These are phyloP conservation scores for Desoria tigrina DNA, from an alignment of 2,888 invertebrate species.

Conservation along the genomic window DNA sequence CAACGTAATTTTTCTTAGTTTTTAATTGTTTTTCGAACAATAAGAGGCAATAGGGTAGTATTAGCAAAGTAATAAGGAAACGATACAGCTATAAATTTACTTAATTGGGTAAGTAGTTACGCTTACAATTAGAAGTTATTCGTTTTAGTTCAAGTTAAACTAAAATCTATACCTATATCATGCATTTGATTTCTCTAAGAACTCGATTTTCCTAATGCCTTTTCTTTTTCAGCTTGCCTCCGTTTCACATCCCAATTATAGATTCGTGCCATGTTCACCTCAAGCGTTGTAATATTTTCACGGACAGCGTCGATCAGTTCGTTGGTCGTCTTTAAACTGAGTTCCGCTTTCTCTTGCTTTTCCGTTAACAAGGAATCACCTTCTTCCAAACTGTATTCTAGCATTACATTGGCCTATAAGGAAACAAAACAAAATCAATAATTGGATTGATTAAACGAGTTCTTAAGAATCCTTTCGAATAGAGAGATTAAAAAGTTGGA, in stretches of 20 bases:
- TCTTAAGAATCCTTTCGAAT: background rate
- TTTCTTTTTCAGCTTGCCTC: slow-evolving; percentile 70
- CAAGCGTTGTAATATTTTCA: slow-evolving; percentile 96
- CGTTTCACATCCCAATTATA: slow-evolving; percentile 98
- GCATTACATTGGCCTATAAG: slow-evolving; percentile 82
- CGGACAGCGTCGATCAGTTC: slow-evolving; percentile 60
- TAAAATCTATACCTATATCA: too few species aligned
- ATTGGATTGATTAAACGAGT: background rate
- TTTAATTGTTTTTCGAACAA: too few species aligned
- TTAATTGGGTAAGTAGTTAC: too few species aligned
- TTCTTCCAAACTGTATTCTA: slow-evolving; percentile 90
- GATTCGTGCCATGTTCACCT: slow-evolving; percentile 98
- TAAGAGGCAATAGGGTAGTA: too few species aligned
- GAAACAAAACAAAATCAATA: background rate
- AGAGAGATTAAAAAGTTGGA: background rate
- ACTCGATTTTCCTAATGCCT: slow-evolving; percentile 10
- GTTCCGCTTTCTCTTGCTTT: slow-evolving; percentile 48
- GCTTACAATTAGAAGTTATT: too few species aligned
- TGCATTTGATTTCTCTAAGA: too few species aligned
- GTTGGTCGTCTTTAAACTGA: slow-evolving; percentile 45
- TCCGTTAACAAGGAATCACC: slow-evolving; percentile 80
- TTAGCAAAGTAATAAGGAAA: too few species aligned
- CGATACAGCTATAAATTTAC: too few species aligned
- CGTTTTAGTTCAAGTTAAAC: too few species aligned
- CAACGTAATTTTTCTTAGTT: too few species aligned